Conservation (phyloP, 2,113 vertebrate species). For the Cervus canadensis region DNA sequence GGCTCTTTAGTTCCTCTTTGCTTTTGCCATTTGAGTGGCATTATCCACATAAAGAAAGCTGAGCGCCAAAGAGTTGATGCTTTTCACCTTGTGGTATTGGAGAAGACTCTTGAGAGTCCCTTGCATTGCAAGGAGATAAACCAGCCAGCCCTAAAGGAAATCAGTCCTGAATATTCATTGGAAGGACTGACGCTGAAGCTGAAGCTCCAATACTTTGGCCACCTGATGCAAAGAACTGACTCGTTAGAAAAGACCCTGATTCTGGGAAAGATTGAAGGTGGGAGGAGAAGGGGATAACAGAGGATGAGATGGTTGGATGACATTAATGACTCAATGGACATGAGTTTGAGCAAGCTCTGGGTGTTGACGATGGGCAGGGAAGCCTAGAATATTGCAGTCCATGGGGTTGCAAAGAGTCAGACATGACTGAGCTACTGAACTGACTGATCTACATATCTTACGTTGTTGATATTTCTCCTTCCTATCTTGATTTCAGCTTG, state of each 20-base stretch:
- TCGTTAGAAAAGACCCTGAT: not conserved
- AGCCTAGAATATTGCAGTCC: not conserved
- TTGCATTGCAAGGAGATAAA: not conserved
- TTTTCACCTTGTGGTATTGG: not conserved
- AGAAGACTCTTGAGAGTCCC: not conserved
- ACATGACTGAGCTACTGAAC: not conserved
- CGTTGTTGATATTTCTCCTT: not conserved
- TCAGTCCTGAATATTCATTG: not conserved
- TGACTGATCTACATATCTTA: not conserved
- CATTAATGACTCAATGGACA: not conserved
- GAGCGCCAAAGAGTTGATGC: not conserved
- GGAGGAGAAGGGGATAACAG: not conserved
- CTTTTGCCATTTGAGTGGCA: not conserved
- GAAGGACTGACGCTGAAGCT: not conserved
- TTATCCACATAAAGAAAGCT: not conserved
- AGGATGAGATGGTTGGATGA: not conserved
- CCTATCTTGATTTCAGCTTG: not conserved
- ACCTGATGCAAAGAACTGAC: not conserved
- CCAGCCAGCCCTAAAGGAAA: not conserved
- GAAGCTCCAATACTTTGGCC: not conserved
- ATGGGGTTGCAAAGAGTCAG: not conserved
- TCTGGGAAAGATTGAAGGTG: not conserved
- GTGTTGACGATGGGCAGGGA: not conserved
- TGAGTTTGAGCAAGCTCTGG: not conserved
- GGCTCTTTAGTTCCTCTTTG: not conserved